Evolutionary conservation across 2,797 vertebrate species (phyloP).

Genomic region (Pipistrellus kuhlii): DNA sequence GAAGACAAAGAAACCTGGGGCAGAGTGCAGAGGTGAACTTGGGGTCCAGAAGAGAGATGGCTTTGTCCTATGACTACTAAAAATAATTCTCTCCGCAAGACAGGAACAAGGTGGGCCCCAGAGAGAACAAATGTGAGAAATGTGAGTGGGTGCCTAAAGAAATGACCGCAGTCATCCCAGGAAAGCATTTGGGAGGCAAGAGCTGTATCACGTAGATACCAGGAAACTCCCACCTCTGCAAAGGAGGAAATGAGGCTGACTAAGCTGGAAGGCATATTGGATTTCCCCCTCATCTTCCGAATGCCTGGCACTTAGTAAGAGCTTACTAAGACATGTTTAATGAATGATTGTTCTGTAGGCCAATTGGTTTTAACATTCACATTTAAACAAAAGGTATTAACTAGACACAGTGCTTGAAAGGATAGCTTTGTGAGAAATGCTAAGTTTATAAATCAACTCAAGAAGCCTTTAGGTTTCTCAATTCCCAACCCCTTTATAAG

Average conservation of each 20-base stretch:
- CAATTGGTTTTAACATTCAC: slow-evolving; percentile 13
- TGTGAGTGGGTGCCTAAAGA: not conserved
- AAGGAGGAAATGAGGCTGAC: not conserved
- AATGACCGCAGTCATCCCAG: not conserved
- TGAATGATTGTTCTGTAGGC: not conserved
- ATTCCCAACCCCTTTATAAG: slow-evolving; percentile 27
- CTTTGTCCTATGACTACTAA: not conserved
- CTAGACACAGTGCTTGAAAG: not conserved
- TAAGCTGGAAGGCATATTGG: not conserved
- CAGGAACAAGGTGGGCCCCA: not conserved
- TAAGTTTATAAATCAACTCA: slow-evolving; percentile 54
- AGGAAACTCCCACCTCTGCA: not conserved
- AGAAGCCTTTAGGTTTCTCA: slow-evolving; percentile 31
- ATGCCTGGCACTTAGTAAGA: slow-evolving; percentile 13
- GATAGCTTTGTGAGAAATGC: slow-evolving; percentile 1
- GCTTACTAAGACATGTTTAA: slow-evolving; percentile 32
- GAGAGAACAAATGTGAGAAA: slow-evolving; percentile 1
- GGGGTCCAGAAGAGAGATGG: not conserved
- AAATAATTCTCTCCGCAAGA: not conserved
- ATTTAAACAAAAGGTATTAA: not conserved
- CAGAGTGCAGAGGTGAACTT: not conserved
- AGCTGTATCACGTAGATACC: not conserved
- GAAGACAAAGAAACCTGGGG: not conserved
- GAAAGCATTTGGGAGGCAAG: not conserved
- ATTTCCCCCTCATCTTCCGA: slow-evolving; percentile 25